phyloP scores from a whole-genome alignment of 2,113 vertebrate genomes.

The Saccopteryx leptura region DNA sequence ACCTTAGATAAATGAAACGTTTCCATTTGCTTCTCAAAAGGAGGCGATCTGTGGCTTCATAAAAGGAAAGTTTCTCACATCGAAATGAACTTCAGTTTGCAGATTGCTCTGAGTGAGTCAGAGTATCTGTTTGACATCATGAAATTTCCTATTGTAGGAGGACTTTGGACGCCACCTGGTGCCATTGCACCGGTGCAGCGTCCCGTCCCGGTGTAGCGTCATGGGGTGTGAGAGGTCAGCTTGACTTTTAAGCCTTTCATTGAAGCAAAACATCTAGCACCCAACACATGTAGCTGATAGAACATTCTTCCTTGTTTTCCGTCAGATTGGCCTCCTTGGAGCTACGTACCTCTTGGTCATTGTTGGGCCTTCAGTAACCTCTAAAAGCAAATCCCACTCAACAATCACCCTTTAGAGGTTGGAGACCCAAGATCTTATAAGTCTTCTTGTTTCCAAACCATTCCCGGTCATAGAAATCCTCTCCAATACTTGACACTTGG shows the following conservation, averaged over 20 bases:
- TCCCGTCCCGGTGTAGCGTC: background rate
- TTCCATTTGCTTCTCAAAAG: conserved; percentile 32
- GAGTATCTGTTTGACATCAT: background rate
- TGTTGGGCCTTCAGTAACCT: background rate
- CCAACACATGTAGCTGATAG: background rate
- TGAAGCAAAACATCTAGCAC: background rate
- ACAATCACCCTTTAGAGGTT: background rate
- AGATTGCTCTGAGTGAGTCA: background rate
- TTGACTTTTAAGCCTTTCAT: background rate
- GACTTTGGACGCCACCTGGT: background rate
- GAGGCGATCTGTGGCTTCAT: background rate
- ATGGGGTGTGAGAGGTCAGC: background rate
- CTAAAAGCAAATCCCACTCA: background rate
- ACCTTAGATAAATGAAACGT: background rate
- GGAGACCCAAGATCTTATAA: background rate
- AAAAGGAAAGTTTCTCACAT: background rate
- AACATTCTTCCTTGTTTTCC: background rate
- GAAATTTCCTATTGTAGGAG: background rate
- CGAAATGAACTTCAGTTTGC: background rate
- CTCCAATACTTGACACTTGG: background rate
- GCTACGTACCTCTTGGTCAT: background rate
- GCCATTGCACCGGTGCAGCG: background rate
- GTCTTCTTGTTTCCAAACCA: background rate
- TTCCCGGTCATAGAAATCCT: background rate
- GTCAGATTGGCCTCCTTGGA: background rate